A percentile compares a stretch with the other conserved stretches of the same genome.
These are phyloP conservation scores for Trachythela sp. DNA, from an alignment of 64 coral and sea anemone species.

Conservation along the genomic window DNA sequence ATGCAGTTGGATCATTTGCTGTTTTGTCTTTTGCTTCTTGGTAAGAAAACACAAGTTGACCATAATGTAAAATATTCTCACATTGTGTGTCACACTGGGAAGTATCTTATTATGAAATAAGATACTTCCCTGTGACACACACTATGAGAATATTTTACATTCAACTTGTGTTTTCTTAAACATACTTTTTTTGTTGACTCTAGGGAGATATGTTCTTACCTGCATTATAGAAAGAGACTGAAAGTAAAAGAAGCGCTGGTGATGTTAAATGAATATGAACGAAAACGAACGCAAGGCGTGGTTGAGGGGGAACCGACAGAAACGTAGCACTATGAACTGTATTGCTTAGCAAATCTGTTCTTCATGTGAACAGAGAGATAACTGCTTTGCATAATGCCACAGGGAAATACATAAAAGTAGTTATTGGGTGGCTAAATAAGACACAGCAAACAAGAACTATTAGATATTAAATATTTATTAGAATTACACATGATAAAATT, in stretches of 20 bases:
- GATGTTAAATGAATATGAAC: not conserved
- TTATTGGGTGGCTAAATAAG: no score
- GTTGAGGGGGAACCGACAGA: not conserved
- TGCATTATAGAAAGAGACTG: not conserved
- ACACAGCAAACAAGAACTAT: no score
- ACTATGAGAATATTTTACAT: no score
- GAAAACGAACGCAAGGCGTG: not conserved
- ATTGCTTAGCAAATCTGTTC: not conserved
- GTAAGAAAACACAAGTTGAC: not conserved
- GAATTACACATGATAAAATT: no score
- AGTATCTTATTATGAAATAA: no score
- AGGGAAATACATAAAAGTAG: no score
- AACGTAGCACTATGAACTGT: not conserved
- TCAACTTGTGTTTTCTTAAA: no score
- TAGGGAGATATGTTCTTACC: constrained; percentile 12
- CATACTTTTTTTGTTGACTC: not conserved
- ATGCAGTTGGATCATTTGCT: constrained; percentile 3
- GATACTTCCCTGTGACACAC: no score
- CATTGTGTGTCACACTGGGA: not conserved
- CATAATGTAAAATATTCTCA: not conserved
- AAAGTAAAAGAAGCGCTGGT: not conserved
- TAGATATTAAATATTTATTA: no score
- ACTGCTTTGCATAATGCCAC: not conserved
- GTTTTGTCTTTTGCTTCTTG: not conserved
- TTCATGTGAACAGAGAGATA: not conserved